Conservation (phyloP, 2,113 vertebrate species). For the Aix galericulata region DNA sequence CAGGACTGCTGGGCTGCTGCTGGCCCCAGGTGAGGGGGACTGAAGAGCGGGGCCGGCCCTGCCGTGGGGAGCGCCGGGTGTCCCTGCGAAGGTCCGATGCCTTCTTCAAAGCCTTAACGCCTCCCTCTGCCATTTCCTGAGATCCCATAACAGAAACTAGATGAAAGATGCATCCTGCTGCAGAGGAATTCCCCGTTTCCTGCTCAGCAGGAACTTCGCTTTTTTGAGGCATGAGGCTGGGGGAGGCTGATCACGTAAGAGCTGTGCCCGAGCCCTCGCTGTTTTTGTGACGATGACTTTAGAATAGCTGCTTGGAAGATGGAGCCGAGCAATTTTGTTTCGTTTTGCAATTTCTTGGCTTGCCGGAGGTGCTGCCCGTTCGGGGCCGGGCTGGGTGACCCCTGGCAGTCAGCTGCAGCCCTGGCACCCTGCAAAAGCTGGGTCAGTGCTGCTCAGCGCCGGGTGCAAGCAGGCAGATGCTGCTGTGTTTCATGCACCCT, state of each 20-base stretch:
- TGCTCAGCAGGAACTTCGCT: slow-evolving; percentile 15
- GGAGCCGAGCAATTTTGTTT: not conserved
- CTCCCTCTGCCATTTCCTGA: not conserved
- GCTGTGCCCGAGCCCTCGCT: not conserved
- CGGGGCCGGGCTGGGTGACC: not conserved
- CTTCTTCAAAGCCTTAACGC: not conserved
- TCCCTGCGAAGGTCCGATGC: not conserved
- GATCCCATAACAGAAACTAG: not conserved
- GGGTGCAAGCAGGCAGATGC: not conserved
- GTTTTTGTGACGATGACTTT: not conserved
- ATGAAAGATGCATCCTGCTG: slow-evolving; percentile 24
- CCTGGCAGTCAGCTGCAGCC: too few species aligned
- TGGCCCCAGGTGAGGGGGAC: not conserved
- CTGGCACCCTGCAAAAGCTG: not conserved
- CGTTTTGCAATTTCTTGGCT: not conserved
- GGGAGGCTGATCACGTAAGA: not conserved
- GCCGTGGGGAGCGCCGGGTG: too few species aligned
- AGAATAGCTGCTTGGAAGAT: not conserved
- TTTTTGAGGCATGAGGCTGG: not conserved
- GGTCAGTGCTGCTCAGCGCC: not conserved
- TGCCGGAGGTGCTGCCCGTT: not conserved
- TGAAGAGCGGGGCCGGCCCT: not conserved
- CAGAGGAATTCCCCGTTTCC: slow-evolving; percentile 48
- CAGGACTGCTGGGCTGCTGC: too few species aligned
- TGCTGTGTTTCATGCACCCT: not conserved